Percentiles rank a stretch among this genome's conserved stretches.
Evolutionary conservation across 1,140 invertebrate species (phyloP).

Genomic region (Neodiprion lecontei): DNA sequence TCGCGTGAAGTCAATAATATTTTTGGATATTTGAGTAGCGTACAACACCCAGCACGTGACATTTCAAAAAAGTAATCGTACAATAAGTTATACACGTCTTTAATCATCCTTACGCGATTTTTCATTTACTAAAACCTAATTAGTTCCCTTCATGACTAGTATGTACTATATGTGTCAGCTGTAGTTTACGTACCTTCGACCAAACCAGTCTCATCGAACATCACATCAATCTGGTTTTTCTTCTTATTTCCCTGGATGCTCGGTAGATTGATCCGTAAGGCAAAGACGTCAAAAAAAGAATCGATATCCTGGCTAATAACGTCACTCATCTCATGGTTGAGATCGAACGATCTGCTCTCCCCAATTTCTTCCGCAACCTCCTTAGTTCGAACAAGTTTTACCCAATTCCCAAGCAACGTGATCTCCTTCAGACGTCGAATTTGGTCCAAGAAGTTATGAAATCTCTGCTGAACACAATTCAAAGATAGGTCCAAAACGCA

Average conservation of each 20-base stretch:
- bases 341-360: neutral
- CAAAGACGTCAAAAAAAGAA: constrained; percentile 65
- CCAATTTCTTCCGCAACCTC: neutral
- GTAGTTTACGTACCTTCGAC: constrained; percentile 44
- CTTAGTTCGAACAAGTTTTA: constrained; percentile 60
- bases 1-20: neutral
- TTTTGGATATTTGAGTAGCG: too few species aligned
- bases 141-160: too few species aligned
- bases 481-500: constrained; percentile 60
- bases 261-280: constrained; percentile 56
- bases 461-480: constrained; percentile 61
- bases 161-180: too few species aligned
- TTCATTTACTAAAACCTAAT: too few species aligned
- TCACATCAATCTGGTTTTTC: constrained; percentile 53
- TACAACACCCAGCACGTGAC: too few species aligned
- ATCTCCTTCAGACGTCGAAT: constrained; percentile 61
- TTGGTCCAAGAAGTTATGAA: constrained; percentile 60
- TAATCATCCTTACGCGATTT: too few species aligned
- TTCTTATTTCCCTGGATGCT: constrained; percentile 46
- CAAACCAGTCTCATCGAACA: constrained; percentile 44
- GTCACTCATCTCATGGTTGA: constrained; percentile 42
- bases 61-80: too few species aligned
- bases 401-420: constrained; percentile 59
- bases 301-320: constrained; percentile 62
- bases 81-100: too few species aligned